phyloP scores from a whole-genome alignment of 1,140 invertebrate species.

The Agraylea sexmaculata region DNA sequence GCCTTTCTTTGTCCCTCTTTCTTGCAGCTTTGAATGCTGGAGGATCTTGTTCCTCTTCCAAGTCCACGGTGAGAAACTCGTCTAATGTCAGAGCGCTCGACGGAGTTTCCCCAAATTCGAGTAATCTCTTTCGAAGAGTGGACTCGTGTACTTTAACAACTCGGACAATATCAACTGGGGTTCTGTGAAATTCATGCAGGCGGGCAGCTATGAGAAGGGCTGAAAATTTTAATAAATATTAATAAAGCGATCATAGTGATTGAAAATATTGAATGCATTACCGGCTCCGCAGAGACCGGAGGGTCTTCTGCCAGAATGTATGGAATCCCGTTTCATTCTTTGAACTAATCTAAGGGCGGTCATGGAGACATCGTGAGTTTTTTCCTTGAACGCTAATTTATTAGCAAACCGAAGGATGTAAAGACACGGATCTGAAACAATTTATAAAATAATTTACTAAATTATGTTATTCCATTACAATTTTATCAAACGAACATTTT shows the following conservation, averaged over 20 bases:
- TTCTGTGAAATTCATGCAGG: constrained; percentile 83
- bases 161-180: constrained; percentile 79
- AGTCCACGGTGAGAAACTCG: constrained; percentile 94
- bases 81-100: constrained; percentile 83
- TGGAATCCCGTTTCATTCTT: constrained; percentile 96
- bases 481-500: no score
- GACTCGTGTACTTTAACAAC: constrained; percentile 94
- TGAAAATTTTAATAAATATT: constrained; percentile 31
- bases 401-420: constrained; percentile 93
- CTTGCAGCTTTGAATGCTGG: constrained; percentile 85
- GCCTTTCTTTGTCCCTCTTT: constrained; percentile 70
- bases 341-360: constrained; percentile 88
- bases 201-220: constrained; percentile 88
- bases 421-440: constrained; percentile 76
- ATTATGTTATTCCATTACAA: background rate
- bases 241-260: no score
- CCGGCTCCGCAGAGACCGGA: constrained; percentile 94
- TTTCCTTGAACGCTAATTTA: constrained; percentile 82
- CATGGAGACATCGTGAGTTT: constrained; percentile 88
- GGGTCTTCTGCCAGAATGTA: constrained; percentile 88
- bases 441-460: background rate
- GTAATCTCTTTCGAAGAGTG: constrained; percentile 80
- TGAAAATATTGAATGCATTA: constrained; percentile 29
- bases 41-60: constrained; percentile 94
- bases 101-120: constrained; percentile 93